Percentiles rank a stretch among this genome's conserved stretches.
These are phyloP conservation scores for Lepidurus apus DNA, from an alignment of 1,140 invertebrate species.

Conservation along the genomic window DNA sequence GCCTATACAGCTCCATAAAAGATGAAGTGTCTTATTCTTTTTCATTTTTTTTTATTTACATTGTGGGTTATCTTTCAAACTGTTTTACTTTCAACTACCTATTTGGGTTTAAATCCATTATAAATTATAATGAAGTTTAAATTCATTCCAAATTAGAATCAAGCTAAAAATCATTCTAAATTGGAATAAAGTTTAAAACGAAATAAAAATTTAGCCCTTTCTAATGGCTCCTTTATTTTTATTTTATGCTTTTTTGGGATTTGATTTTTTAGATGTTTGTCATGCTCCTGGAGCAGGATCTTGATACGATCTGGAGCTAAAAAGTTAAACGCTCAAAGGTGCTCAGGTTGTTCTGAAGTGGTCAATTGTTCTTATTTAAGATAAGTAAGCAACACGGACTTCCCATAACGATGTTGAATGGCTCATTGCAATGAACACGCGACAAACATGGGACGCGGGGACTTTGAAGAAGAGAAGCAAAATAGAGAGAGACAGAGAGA, in stretches of 20 bases:
- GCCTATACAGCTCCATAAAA: no score
- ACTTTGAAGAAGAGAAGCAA: background rate
- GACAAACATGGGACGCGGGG: background rate
- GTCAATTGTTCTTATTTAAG: slow-evolving; percentile 6
- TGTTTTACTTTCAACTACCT: no score
- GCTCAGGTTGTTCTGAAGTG: background rate
- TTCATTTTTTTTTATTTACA: no score
- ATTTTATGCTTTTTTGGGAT: background rate
- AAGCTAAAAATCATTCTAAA: no score
- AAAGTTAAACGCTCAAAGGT: background rate
- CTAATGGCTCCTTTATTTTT: no score
- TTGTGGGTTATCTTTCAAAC: no score
- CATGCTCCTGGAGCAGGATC: background rate
- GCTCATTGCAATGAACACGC: background rate
- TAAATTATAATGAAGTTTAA: no score
- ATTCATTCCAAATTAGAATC: no score
- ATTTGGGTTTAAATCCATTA: no score
- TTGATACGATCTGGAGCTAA: background rate
- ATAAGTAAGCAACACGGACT: background rate
- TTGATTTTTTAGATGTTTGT: background rate
- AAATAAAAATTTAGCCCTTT: no score
- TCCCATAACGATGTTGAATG: background rate
- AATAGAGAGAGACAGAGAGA: background rate
- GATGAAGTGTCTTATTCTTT: no score
- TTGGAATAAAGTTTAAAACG: no score